A percentile compares a stretch with the other conserved stretches of the same genome.
Evolutionary conservation across 2,797 vertebrate genomes (phyloP).

Genomic region (Rhyacichthys aspro): DNA sequence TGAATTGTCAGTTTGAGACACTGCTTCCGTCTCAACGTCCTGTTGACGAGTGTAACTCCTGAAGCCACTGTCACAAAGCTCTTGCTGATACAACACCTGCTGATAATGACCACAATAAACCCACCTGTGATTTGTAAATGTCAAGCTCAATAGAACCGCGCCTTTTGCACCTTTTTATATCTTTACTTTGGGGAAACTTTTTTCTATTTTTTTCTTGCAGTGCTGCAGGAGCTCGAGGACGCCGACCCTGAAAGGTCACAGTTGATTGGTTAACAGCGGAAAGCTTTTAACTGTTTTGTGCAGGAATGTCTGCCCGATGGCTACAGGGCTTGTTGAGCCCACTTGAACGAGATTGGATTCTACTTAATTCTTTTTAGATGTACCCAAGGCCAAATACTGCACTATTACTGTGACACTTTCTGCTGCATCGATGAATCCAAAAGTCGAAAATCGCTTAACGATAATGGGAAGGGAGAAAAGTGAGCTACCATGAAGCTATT

Average conservation of each 20-base stretch:
- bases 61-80: not conserved
- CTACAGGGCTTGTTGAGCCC: slow-evolving; percentile 30
- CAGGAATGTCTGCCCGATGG: slow-evolving; percentile 28
- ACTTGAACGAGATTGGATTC: slow-evolving; percentile 41
- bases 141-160: slow-evolving; percentile 45
- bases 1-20: not conserved
- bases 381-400: slow-evolving; percentile 36
- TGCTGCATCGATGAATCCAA: slow-evolving; percentile 8
- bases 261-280: slow-evolving; percentile 68
- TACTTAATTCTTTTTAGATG: slow-evolving; percentile 37
- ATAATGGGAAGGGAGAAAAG: not conserved
- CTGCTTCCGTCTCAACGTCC: not conserved
- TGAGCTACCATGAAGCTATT: too few relatives aligned
- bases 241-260: slow-evolving; percentile 61
- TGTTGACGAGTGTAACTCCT: not conserved
- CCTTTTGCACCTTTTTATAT: slow-evolving; percentile 45
- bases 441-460: slow-evolving; percentile 13
- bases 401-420: slow-evolving; percentile 27
- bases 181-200: slow-evolving; percentile 40
- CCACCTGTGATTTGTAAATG: slow-evolving; percentile 56
- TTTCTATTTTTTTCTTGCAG: slow-evolving; percentile 3
- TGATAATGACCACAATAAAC: slow-evolving; percentile 13
- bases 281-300: slow-evolving; percentile 66
- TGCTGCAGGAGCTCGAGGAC: slow-evolving; percentile 29
- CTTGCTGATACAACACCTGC: not conserved